Evolutionary conservation across 2,113 vertebrate genomes (phyloP).

Genomic region (Colinus virginianus): DNA sequence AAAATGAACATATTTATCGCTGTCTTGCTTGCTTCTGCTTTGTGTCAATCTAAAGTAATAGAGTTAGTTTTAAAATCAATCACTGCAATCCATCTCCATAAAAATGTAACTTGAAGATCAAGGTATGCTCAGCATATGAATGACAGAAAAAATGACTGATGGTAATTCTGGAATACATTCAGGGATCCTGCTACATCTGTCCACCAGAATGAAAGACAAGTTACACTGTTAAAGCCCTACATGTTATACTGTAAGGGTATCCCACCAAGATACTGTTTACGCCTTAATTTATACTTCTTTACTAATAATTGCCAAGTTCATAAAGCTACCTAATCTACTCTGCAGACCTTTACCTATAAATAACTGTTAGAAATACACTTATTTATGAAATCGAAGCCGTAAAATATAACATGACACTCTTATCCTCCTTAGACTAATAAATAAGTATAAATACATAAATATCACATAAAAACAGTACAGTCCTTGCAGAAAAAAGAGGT

Average conservation of each 20-base stretch:
- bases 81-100: background rate
- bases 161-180: background rate
- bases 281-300: background rate
- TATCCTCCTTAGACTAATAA: constrained; percentile 16
- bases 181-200: background rate
- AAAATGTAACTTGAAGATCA: background rate
- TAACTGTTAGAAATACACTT: background rate
- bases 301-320: background rate
- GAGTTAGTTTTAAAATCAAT: background rate
- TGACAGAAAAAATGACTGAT: background rate
- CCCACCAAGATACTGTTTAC: background rate
- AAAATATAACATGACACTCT: background rate
- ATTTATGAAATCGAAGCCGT: background rate
- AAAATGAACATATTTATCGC: background rate
- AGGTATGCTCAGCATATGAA: background rate
- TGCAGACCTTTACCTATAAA: background rate
- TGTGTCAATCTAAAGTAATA: background rate
- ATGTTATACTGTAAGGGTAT: background rate
- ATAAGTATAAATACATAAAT: constrained; percentile 61
- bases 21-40: background rate
- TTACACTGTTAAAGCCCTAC: background rate
- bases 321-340: background rate
- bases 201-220: background rate
- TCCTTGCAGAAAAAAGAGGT: background rate
- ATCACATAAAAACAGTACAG: background rate